Base-by-base conservation (phyloP, 2,113 vertebrate species). In the Balaenoptera acutorostrata region DNA sequence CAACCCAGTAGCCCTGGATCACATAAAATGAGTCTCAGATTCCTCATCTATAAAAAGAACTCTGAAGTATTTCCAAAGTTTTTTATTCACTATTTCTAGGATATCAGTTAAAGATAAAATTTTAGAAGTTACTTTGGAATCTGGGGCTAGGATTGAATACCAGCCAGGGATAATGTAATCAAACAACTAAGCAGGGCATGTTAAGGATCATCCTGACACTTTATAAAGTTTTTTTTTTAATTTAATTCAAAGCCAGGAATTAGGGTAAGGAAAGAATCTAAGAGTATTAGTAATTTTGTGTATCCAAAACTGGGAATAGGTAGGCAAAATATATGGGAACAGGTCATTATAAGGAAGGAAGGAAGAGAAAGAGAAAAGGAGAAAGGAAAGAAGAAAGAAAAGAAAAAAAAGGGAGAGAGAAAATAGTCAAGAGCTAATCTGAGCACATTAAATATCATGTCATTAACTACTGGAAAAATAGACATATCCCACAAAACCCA, bases 381-480 rank as follows among this genome's bases (percentile, higher is more conserved):
- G 4, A 27, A 4, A 61, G 3, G 6, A 59, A 57, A 33, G 9
- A 55, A 66, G 41, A 18, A 15, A 87, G 14, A 7, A 36, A 44
- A 81, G 14, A 14, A 23, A 86, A 59, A 12, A 85, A 39, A n/a
- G 0, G 9, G 7, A 82, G 11, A 90, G 21, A 14, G 17, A 91
- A 93, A 94, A 49, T 3, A 83, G 59, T 61, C 2, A 49, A 83
- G 63, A 81, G 41, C 77, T 96, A 97, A 98, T 84, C 95, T 93
- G 92, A 88, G 88, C 59, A 83, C n/a, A 57, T 90, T 96, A 93
- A 96, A 95, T 90, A 75, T 41, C 68, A 80, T 29, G 66, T 46
- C 75, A 88, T 59, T 95, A 96, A 86, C 94, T 80, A 3, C 0
- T 81, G 95, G 95, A 71, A 96, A 96, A 98, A 87, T 20, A 83